Evolutionary conservation across 1,140 invertebrate species (phyloP).

Genomic region (Eueides isabella): DNA sequence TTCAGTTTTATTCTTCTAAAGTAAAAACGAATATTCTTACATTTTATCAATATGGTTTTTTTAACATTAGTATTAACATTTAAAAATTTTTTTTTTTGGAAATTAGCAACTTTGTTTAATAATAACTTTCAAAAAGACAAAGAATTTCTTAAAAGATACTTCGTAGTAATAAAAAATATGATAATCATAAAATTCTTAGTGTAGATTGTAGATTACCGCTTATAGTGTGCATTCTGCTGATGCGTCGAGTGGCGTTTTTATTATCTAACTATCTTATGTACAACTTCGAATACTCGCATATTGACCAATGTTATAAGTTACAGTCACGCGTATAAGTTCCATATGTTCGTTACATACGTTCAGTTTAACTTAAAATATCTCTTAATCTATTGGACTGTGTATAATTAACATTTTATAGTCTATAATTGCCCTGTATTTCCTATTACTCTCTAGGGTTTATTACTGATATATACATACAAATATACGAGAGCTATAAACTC

Average conservation of each 20-base stretch:
- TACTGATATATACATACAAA: constrained; percentile 8
- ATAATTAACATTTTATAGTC: constrained; percentile 5
- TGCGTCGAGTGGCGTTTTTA: constrained; percentile 16
- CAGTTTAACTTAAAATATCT: not conserved
- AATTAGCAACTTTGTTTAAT: not conserved
- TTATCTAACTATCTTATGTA: constrained; percentile 18
- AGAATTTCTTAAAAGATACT: not conserved
- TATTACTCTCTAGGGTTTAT: constrained; percentile 1
- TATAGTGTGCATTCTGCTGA: not conserved
- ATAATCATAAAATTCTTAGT: constrained; percentile 6
- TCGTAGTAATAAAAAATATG: not conserved
- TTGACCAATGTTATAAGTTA: constrained; percentile 1
- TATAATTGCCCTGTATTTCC: constrained; percentile 6
- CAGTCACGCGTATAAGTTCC: not conserved
- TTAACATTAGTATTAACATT: not conserved
- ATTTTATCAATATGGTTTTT: not conserved
- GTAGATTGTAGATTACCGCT: constrained; percentile 7
- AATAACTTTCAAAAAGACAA: not conserved
- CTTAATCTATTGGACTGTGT: constrained; percentile 5
- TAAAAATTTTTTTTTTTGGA: not conserved
- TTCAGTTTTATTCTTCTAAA: not conserved
- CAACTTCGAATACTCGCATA: constrained; percentile 2
- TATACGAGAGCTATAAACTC: constrained; percentile 16
- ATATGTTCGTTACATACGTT: not conserved
- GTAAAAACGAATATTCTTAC: not conserved